Conservation (phyloP, 2,888 invertebrate genomes). For the Fragum fragum region DNA sequence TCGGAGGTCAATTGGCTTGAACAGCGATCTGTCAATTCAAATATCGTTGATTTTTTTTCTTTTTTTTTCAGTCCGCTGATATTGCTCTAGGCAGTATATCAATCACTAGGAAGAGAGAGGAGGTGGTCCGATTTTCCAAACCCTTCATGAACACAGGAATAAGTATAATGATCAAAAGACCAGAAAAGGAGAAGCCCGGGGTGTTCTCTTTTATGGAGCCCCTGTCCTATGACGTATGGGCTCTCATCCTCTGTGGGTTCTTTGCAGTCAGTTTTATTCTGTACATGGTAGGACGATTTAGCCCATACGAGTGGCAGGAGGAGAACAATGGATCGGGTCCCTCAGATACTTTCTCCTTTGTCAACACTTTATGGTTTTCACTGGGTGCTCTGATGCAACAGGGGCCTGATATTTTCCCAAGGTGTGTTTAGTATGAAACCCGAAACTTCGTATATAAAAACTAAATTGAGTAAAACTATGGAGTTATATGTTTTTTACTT, state of each 20-base stretch:
- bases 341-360: constrained; percentile 92
- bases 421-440: constrained; percentile 89
- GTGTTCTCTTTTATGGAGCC: constrained; percentile 99
- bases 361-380: constrained; percentile 99
- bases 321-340: constrained; percentile 70
- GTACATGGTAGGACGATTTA: constrained; percentile 98
- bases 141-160: constrained; percentile 99
- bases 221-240: constrained; percentile 98
- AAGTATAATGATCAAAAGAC: constrained; percentile 97
- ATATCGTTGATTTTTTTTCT: too few relatives aligned
- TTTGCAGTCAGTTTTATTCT: constrained; percentile 98
- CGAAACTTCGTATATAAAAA: constrained; percentile 6
- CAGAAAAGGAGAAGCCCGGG: constrained; percentile 96
- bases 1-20: too few relatives aligned
- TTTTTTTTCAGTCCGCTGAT: constrained; percentile 94
- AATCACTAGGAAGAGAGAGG: constrained; percentile 96
- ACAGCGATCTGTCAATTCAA: too few relatives aligned
- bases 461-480: too few relatives aligned
- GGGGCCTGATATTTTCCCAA: constrained; percentile 98
- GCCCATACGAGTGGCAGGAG: constrained; percentile 97
- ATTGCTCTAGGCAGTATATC: constrained; percentile 98
- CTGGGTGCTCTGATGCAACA: constrained; percentile 99
- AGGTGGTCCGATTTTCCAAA: constrained; percentile 98
- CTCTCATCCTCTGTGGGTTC: constrained; percentile 94
- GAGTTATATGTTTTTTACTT: too few relatives aligned